Percentiles rank a stretch among this genome's conserved stretches.
These are phyloP conservation scores for Apodemia mormo DNA, from an alignment of 2,888 invertebrate species.

Conservation along the genomic window DNA sequence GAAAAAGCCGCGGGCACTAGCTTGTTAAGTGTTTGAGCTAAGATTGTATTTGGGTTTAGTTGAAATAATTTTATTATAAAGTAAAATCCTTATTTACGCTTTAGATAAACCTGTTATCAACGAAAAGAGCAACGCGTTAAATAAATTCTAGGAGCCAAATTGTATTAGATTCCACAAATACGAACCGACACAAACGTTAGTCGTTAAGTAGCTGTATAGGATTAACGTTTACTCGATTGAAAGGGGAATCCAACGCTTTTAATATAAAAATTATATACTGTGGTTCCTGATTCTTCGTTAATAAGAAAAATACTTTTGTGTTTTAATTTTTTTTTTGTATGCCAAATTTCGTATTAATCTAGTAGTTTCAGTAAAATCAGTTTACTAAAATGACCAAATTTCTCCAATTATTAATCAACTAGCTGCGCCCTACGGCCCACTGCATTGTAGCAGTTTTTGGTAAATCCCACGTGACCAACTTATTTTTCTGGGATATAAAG, in stretches of 20 bases:
- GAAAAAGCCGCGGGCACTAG: not conserved
- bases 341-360: too few relatives aligned
- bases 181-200: constrained; percentile 58
- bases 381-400: too few relatives aligned
- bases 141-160: constrained; percentile 59
- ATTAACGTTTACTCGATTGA: constrained; percentile 26
- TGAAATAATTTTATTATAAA: constrained; percentile 16
- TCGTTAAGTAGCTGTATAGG: constrained; percentile 66
- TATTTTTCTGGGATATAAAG: too few relatives aligned
- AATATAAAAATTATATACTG: not conserved
- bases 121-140: constrained; percentile 71
- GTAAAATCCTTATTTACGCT: constrained; percentile 47
- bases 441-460: too few relatives aligned
- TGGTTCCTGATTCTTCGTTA: too few relatives aligned
- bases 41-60: not conserved
- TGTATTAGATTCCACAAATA: constrained; percentile 62
- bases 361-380: too few relatives aligned
- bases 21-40: not conserved
- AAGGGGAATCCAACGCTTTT: constrained; percentile 3
- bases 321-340: too few relatives aligned
- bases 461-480: too few relatives aligned
- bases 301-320: too few relatives aligned
- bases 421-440: too few relatives aligned
- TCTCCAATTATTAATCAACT: too few relatives aligned
- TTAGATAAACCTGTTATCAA: constrained; percentile 65